Base-by-base conservation (phyloP, 2,113 vertebrate species). In the Oreocharis arfaki region DNA sequence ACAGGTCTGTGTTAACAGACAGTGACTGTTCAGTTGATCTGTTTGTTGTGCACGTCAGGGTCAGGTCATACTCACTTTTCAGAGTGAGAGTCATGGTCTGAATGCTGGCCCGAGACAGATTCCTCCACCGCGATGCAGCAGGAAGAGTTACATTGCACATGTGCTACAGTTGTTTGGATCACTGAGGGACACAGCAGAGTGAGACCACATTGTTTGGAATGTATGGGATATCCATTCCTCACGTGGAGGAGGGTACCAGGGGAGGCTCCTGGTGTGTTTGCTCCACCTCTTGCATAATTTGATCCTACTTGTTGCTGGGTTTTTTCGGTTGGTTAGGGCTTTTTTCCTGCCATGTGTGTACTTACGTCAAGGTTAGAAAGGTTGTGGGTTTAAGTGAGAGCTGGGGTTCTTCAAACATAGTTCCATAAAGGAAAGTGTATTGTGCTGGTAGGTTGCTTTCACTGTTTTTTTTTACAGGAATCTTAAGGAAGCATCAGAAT, bases 111-210 rank as follows among this genome's bases (percentile, higher is more conserved):
- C 35, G 20, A 35, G 42, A 24, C 23, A 49, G 50, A 44, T 65
- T 73, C 55, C 42, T 49, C 28, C 26, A 1, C 52, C 69, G 67
- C 0, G 0, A 16, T 59, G 11, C 21, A 11, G 56, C 33, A 67
- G n/a, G 24, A 22, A 23, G 41, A 57, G 42, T 87, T 74, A 12
- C 5, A 2, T 39, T 83, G 32, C 9, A 13, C 17, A 8, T 10
- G 0, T 71, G 5, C 27, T 57, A 1, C 33, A 8, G 1, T 35
- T 2, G 0, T 42, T 92, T 50, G 14, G 9, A 30, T 78, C 4
- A 1, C 47, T 71, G 35, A 89, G 90, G 33, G 39, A 24, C 13
- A 14, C 26, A 82, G 56, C 65, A 27, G 55, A 35, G 28, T 26
- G 42, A 74, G 33, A 47, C 9, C 12, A 9, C 49, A 4, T 14